Evolutionary conservation across 2,888 invertebrate genomes (phyloP).

Genomic region (Acrocyrtus sp.): DNA sequence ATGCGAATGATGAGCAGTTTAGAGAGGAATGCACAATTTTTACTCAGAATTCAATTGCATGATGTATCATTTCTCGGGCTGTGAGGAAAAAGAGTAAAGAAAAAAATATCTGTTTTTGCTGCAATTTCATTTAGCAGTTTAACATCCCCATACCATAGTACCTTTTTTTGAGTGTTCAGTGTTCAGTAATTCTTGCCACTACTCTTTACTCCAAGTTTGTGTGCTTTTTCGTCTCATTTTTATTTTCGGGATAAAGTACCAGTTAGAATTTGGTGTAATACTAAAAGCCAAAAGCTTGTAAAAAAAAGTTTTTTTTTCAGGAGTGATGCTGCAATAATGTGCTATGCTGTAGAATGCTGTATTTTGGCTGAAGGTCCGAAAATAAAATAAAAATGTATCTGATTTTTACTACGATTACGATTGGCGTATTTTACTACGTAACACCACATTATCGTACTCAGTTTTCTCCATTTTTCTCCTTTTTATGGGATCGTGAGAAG

Average conservation of each 20-base stretch:
- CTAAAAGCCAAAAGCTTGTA: background rate
- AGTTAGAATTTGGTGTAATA: background rate
- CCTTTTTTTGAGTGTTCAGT: too few species aligned
- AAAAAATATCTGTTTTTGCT: background rate
- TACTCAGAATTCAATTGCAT: constrained; percentile 26
- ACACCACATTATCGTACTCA: background rate
- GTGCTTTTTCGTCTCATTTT: too few species aligned
- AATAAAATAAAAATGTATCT: too few species aligned
- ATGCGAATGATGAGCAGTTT: background rate
- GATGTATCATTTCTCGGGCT: constrained; percentile 37
- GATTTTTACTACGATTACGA: background rate
- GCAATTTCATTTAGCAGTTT: background rate
- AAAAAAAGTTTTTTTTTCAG: too few species aligned
- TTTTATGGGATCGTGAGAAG: constrained; percentile 19
- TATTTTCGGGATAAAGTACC: background rate
- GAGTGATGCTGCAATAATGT: too few species aligned
- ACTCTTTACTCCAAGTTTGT: too few species aligned
- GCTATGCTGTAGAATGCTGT: background rate
- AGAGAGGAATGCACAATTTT: too few species aligned
- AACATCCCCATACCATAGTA: background rate
- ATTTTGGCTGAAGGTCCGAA: too few species aligned
- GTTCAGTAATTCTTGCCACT: too few species aligned
- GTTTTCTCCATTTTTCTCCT: constrained; percentile 10
- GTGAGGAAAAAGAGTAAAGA: background rate
- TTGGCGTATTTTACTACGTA: background rate